phyloP scores from a whole-genome alignment of 2,888 invertebrate species.

The Alentia gelatinosa region DNA sequence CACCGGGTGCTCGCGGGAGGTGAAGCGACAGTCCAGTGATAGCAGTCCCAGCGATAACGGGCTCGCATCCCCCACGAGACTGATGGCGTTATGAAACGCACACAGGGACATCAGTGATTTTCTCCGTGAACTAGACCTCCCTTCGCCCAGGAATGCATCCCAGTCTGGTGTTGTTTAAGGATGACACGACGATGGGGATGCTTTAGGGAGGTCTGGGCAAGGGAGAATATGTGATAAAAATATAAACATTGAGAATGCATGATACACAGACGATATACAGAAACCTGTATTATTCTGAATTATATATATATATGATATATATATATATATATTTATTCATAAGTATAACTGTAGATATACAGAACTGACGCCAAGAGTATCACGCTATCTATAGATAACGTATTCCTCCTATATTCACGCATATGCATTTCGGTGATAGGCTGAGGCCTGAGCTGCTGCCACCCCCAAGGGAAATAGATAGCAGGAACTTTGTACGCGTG shows the following conservation, averaged over 20 bases:
- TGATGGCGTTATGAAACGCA: constrained; percentile 54
- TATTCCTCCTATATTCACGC: not conserved
- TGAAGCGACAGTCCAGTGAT: constrained; percentile 52
- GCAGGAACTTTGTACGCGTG: too few species aligned
- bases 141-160: not conserved
- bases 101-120: not conserved
- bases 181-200: not conserved
- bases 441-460: too few species aligned
- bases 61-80: constrained; percentile 51
- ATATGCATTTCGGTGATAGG: not conserved
- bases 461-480: too few species aligned
- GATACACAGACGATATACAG: too few species aligned
- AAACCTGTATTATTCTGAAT: not conserved
- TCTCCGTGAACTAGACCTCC: not conserved
- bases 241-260: too few species aligned
- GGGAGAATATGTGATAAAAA: not conserved
- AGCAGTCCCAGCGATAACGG: constrained; percentile 51
- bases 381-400: not conserved
- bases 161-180: not conserved
- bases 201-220: not conserved
- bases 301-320: not conserved
- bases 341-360: too few species aligned
- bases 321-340: too few species aligned
- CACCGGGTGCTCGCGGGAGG: constrained; percentile 60
- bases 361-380: not conserved